Conservation (phyloP, 2,888 invertebrate genomes). For the Cantharis flavilabris region DNA sequence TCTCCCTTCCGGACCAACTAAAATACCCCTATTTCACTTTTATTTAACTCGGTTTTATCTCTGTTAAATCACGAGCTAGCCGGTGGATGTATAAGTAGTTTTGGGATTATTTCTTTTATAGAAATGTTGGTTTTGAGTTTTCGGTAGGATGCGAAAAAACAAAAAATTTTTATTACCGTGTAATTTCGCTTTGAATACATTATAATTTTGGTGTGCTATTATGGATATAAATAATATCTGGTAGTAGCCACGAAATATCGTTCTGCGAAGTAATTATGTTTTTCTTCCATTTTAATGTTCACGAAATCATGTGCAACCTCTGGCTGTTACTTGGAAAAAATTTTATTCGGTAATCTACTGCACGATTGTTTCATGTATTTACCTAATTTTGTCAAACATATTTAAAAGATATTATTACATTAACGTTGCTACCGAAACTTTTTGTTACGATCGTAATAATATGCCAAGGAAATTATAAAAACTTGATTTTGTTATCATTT, state of each 20-base stretch:
- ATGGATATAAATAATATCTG: conserved; percentile 8
- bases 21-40: conserved; percentile 53
- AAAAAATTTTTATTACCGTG: conserved; percentile 6
- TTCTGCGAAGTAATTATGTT: conserved; percentile 19
- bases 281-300: conserved; percentile 17
- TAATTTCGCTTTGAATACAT: conserved; percentile 21
- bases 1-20: conserved; percentile 35
- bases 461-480: neutral
- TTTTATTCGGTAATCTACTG: conserved; percentile 17
- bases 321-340: conserved; percentile 19
- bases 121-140: neutral
- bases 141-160: neutral
- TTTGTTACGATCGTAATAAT: neutral
- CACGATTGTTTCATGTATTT: conserved; percentile 17
- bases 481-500: neutral
- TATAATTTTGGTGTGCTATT: conserved; percentile 15
- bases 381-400: conserved; percentile 8
- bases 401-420: neutral
- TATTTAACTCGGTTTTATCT: conserved; percentile 54
- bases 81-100: conserved; percentile 37
- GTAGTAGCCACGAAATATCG: conserved; percentile 14
- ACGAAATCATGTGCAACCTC: conserved; percentile 22
- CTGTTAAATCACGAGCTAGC: conserved; percentile 36
- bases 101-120: neutral
- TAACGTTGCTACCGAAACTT: neutral